Base-by-base conservation (phyloP, 2,888 invertebrate species). In the Acrobasis repandana region DNA sequence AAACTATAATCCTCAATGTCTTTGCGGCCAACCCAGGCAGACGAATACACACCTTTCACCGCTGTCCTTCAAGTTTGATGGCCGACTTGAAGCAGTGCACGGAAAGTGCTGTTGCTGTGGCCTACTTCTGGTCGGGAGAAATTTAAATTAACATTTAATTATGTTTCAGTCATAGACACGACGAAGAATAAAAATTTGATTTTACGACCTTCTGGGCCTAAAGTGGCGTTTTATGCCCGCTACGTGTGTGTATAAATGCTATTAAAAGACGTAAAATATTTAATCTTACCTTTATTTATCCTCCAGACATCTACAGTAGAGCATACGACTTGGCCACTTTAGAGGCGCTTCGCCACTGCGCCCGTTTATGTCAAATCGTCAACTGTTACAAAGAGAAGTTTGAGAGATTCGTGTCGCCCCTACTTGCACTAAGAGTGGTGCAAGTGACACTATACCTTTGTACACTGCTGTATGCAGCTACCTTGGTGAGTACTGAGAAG, bases 381-480 rank as follows among this genome's bases (percentile, higher is more conserved):
- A 75, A 72, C 46, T 65, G 65, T 1, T 89, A 79, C 63, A 85
- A 82, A 46, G 66, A 67, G 2, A 75, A 63, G 61, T 90, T 90
- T 54, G 88, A 90, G 70, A 65, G 62, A 0, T 90, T 90, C 65
- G 83, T 85, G 28, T 91, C 90, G 0, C 90, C 90, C 0, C 70
- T 91, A 1, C 76, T 90, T 14, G 88, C 71, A 20, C 61, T 91
- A 10, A 68, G 90, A 1, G 89, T 91, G 0, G 82, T 90, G 3
- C 90, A 91, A 61, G 90, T 89, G 64, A 91, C 90, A 0, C 64
- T 91, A 60, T 91, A 88, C 60, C 71, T 89, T 1, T 91, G 91
- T 65, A 87, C 79, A 2, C 73, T 91, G 60, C 73, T 91, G 47
- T 91, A 90, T 65, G 80, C 86, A 28, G 90, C 89, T 56, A 88